These are phyloP conservation scores for Polydrusus tereticollis DNA, from an alignment of 2,888 invertebrate species.

Conservation along the genomic window DNA sequence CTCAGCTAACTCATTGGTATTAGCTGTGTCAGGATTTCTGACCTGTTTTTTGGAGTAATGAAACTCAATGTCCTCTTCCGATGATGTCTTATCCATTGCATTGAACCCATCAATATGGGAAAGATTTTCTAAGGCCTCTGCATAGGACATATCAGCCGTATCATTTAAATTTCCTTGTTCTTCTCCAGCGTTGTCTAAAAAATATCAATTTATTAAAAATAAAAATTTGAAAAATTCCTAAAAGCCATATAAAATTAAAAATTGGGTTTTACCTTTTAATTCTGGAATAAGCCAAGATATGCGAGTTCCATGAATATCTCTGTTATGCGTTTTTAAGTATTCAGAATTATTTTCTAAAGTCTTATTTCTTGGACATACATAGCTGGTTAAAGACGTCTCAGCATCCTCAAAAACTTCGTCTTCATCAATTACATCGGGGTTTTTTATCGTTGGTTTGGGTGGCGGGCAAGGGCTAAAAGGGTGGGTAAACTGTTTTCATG, in stretches of 20 bases:
- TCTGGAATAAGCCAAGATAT: conserved; percentile 13
- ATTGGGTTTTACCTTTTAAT: conserved; percentile 17
- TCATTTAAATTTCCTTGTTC: conserved; percentile 6
- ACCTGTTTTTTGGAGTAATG: background rate
- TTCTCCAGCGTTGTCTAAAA: background rate
- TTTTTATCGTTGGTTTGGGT: background rate
- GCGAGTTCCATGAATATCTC: background rate
- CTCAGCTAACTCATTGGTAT: background rate
- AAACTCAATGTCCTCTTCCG: conserved; percentile 16
- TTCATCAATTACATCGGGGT: conserved; percentile 1
- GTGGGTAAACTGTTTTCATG: background rate
- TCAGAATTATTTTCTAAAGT: background rate
- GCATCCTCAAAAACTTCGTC: conserved; percentile 34
- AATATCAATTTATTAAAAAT: too few species aligned
- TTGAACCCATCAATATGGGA: background rate
- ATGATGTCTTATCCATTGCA: background rate
- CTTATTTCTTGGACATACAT: background rate
- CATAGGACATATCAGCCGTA: conserved; percentile 15
- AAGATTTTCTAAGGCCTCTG: conserved; percentile 23
- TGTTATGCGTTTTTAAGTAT: background rate
- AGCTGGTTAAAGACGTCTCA: conserved; percentile 14
- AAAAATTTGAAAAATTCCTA: too few species aligned
- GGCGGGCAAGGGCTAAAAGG: conserved; percentile 8
- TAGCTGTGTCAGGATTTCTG: background rate
- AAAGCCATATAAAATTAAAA: too few species aligned